Conservation (phyloP, 2,113 vertebrate species). For the Cariama cristata region DNA sequence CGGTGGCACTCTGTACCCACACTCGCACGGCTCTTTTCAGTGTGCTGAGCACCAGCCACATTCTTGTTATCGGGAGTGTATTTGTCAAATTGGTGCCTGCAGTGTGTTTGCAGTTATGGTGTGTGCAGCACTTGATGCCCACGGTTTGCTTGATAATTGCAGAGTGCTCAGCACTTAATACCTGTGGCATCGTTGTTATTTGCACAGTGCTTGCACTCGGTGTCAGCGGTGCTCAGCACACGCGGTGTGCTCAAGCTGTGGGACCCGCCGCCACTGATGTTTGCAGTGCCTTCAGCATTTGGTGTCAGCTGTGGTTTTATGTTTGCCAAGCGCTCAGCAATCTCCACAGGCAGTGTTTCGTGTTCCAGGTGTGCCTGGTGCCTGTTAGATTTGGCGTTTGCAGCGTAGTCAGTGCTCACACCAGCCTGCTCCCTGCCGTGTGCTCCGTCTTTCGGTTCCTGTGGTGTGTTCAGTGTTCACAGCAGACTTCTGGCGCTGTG, state of each 20-base stretch:
- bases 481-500: not conserved
- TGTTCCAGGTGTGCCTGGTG: not conserved
- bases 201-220: not conserved
- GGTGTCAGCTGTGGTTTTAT: not conserved
- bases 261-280: accelerated
- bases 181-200: constrained; percentile 46
- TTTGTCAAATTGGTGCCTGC: constrained; percentile 62
- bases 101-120: not conserved
- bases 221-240: not conserved
- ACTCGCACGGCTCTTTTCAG: accelerated
- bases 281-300: not conserved
- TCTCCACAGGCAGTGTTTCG: not conserved
- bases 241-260: accelerated
- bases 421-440: accelerated
- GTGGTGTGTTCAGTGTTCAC: not conserved
- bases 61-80: not conserved
- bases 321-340: not conserved
- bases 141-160: constrained; percentile 47
- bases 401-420: accelerated
- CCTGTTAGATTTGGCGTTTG: not conserved
- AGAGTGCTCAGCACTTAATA: constrained; percentile 58
- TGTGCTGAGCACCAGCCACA: not conserved
- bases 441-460: not conserved
- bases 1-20: not conserved
- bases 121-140: not conserved